Evolutionary conservation across 2,888 invertebrate species (phyloP), one percentile per base, ranked within the genome.

Genomic region (Zootermopsis nevadensis): DNA sequence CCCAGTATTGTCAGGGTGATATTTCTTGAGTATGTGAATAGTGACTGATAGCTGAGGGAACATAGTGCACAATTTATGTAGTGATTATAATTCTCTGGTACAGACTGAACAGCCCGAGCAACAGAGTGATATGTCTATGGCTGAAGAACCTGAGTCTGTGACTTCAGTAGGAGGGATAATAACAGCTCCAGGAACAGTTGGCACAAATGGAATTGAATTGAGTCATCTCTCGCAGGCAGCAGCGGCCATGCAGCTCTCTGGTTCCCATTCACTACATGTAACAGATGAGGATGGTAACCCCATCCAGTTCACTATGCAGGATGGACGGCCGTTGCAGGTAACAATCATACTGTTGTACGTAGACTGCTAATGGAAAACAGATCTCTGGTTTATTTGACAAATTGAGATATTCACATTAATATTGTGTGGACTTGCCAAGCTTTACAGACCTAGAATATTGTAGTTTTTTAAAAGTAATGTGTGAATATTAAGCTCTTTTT

Each of bases 201-300:
- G n/a, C 53, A 69, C 80, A 15, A 42, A 31, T 3, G 74, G 24
- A n/a, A 53, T 77, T 19, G 77, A 77, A 30, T 48, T 77, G 31
- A 35, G 76, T 60, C 83, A 82, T 38, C 60, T 80, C 8, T 27
- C 82, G 38, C 72, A 53, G 19, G 83, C 82, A 48, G 82, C 48
- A 60, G 82, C 48, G 42, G 76, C 53, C 55, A 82, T 76, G 82
- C 77, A 60, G 84, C n/a, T 82, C 19, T 74, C 80, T 22, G 81
- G 82, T 31, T 35, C 83, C 8, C 86, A 85, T 35, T 83, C 85
- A 72, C 86, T 87, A 79, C 89, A 94, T 91, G 92, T 94, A 84
- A 92, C 93, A 0, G 94, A 94, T 88, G 93, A 93, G 87, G 92
- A 93, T 82, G 94, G 94, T 38, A 94, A 94, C 88, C 93, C 93